phyloP scores from a whole-genome alignment of 2,113 vertebrate species.

The Lophura nycthemera region DNA sequence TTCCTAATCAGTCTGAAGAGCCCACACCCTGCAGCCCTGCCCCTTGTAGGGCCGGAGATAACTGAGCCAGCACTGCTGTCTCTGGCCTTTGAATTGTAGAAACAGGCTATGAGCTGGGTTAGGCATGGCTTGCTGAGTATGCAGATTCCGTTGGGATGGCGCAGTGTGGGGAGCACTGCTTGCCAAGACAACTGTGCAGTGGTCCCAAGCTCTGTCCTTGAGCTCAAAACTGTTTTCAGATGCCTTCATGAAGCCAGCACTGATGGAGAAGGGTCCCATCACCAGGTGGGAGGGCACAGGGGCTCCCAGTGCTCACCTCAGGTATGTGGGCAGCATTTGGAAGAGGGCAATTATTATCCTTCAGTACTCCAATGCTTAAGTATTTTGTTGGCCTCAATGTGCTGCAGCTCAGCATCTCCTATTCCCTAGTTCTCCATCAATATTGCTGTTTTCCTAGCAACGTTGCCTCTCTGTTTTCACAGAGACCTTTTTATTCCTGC shows the following conservation, averaged over 20 bases:
- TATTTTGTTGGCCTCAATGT: background rate
- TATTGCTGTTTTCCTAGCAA: conserved; percentile 13
- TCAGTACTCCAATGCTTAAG: background rate
- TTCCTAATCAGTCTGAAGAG: background rate
- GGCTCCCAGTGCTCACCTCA: background rate
- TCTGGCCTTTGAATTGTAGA: background rate
- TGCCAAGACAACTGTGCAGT: background rate
- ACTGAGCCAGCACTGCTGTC: background rate
- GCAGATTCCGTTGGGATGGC: background rate
- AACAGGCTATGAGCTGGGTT: background rate
- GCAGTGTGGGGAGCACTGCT: background rate
- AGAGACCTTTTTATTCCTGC: background rate
- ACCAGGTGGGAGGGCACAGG: background rate
- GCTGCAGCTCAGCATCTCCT: conserved; percentile 5
- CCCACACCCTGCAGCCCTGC: background rate
- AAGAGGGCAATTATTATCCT: background rate
- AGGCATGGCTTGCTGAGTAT: background rate
- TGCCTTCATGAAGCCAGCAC: background rate
- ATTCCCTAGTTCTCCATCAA: background rate
- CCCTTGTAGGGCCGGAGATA: background rate
- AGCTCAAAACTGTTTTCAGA: background rate
- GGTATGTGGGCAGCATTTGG: background rate
- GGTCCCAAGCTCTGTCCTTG: background rate
- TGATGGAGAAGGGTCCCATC: background rate
- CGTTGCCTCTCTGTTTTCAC: background rate